phyloP scores from a whole-genome alignment of 2,113 vertebrate genomes.

The Pelodiscus sinensis region DNA sequence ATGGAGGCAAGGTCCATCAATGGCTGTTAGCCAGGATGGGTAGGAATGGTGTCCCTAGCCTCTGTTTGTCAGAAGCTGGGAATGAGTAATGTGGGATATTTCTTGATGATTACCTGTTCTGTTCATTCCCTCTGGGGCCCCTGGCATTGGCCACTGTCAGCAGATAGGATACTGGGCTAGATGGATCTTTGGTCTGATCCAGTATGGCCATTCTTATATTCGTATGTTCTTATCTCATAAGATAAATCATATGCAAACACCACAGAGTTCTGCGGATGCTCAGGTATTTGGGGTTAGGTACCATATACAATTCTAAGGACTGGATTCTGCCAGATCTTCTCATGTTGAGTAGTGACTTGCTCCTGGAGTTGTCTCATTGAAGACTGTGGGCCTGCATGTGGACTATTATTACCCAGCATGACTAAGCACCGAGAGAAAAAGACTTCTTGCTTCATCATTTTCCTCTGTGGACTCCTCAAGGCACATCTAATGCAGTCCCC shows the following conservation, averaged over 20 bases:
- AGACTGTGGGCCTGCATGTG: accelerated
- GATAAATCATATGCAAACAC: background rate
- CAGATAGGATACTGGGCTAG: no score
- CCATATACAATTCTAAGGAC: background rate
- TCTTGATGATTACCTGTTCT: no score
- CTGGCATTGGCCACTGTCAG: no score
- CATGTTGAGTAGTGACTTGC: background rate
- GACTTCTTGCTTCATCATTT: background rate
- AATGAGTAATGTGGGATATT: no score
- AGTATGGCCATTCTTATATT: no score
- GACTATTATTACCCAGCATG: background rate
- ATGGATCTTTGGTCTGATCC: no score
- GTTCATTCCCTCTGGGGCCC: no score
- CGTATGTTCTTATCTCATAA: no score
- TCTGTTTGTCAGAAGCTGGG: no score
- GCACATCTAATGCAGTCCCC: conserved; percentile 1
- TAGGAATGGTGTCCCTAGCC: no score
- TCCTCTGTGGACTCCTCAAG: conserved; percentile 19
- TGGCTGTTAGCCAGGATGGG: no score
- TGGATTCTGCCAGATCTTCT: background rate
- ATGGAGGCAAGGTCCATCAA: no score
- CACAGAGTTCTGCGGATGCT: background rate
- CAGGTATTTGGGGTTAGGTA: accelerated
- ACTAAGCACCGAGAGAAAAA: background rate
- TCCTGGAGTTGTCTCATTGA: background rate